Evolutionary conservation across 2,888 invertebrate genomes (phyloP), one percentile per base, ranked within the genome.

Genomic region (Dendrolimus houi): DNA sequence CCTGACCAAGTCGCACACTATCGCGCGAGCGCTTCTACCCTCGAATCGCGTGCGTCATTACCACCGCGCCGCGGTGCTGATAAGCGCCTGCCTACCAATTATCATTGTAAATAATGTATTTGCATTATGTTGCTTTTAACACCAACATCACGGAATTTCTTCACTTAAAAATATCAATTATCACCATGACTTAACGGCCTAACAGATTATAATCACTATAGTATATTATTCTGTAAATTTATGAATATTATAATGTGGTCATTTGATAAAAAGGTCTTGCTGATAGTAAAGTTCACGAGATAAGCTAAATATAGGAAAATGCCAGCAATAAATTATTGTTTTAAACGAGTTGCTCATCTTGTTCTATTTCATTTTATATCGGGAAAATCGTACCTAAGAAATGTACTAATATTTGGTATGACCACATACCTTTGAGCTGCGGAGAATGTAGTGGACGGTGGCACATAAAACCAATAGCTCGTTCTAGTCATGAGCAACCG

Each of bases 21-120:
- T 75, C 75, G 68, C 75, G 70, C 71, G 75, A 73, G 66, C 70
- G 73, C 72, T 68, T 71, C 74, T 74, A 82, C 68, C 67, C 68
- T 68, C 68, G 64, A 64, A 67, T 47, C 78, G 79, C 80, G 89
- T 89, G 90, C 90, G 90, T 89, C 89, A 90, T 86, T 83, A 77
- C 84, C 86, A 83, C 85, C 80, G 79, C 83, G 74, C 79, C 68
- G 71, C 81, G 74, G 79, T 68, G 72, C 81, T 87, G 90, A 89
- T 90, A 90, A 89, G 86, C 80, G 29, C 79, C 79, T 75, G 81
- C 77, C 79, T 77, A 77, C 77, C 81, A 87, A 88, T 89, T 88
- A 89, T 89, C 88, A 89, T 87, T 87, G 88, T 89, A 87, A 89
- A 90, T 89, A 85, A 83, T 81, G 72, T 85, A 79, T 83, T 83